Base-by-base conservation (phyloP, 2,113 vertebrate species). In the Sinocyclocheilus rhinocerous region DNA sequence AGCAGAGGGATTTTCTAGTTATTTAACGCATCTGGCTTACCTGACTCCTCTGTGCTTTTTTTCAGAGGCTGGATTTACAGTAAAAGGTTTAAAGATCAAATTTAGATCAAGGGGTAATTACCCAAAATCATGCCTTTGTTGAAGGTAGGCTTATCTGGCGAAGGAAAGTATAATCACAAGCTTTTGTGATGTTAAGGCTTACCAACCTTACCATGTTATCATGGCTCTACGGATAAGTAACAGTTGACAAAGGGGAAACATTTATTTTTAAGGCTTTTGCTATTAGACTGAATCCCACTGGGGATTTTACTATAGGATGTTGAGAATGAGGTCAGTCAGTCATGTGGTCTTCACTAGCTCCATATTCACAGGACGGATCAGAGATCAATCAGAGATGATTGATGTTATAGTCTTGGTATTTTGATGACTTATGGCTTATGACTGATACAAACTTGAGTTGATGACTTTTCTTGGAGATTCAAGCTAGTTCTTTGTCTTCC, bases 151-250 rank as follows among this genome's bases (percentile, higher is more conserved):
- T 84, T 88, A 87, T 90, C 88, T 86, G 81, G 59, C 55, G 78
- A 81, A 83, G 86, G 45, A 84, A 82, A 61, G 75, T 59, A 22
- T 76, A 89, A 89, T 88, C 77, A 82, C 85, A 86, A 76, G 48
- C 59, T 63, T 85, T 92, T 81, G 81, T 84, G 75, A 83, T 88
- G 86, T 88, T 86, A 63, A 67, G 73, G 75, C 61, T 89, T 89
- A 86, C 57, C 70, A 10, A 12, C 45, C 15, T 39, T 85, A 81
- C 69, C 80, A 48, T 87, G 65, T 84, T 89, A 88, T 90, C 86
- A 76, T 61, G 80, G 73, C 50, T 63, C 36, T 73, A 75, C 39
- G 33, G 77, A 82, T 61, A 65, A 87, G 75, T 88, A 89, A 87
- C 76, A 36, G 61, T 70, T 59, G 20, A 84, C 48, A 81, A 82